Evolutionary conservation across 2,113 vertebrate species (phyloP).

Genomic region (Poicephalus gulielmi): DNA sequence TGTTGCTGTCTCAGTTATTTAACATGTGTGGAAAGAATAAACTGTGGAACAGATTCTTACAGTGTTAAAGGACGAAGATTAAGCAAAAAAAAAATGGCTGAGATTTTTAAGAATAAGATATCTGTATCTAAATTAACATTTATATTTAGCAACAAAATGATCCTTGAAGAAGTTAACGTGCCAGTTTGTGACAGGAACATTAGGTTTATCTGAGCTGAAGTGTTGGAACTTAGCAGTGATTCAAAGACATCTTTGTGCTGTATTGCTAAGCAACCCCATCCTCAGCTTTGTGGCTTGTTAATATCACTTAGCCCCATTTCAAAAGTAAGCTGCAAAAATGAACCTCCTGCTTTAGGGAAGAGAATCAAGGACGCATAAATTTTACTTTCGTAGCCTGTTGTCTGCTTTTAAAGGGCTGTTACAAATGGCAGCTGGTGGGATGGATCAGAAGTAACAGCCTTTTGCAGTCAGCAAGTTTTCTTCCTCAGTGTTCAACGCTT

Average conservation of each 20-base stretch:
- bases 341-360: background rate
- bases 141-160: conserved; percentile 31
- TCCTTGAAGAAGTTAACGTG: conserved; percentile 29
- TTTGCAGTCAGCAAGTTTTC: background rate
- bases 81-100: background rate
- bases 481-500: background rate
- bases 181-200: conserved; percentile 39
- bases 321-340: background rate
- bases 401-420: background rate
- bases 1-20: background rate
- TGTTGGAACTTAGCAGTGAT: conserved; percentile 40
- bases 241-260: conserved; percentile 46
- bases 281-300: background rate
- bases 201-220: background rate
- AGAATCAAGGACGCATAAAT: background rate
- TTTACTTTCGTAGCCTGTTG: background rate
- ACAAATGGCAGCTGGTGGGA: background rate
- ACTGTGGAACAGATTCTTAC: background rate
- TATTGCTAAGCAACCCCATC: conserved; percentile 68
- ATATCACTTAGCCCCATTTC: background rate
- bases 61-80: conserved; percentile 10
- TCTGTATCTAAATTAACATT: conserved; percentile 25
- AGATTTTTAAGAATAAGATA: background rate
- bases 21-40: background rate
- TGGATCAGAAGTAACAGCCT: background rate